A percentile compares a stretch with the other conserved stretches of the same genome.
Evolutionary conservation across 2,113 vertebrate species (phyloP).

Genomic region (Tenebrosternarchus preto): DNA sequence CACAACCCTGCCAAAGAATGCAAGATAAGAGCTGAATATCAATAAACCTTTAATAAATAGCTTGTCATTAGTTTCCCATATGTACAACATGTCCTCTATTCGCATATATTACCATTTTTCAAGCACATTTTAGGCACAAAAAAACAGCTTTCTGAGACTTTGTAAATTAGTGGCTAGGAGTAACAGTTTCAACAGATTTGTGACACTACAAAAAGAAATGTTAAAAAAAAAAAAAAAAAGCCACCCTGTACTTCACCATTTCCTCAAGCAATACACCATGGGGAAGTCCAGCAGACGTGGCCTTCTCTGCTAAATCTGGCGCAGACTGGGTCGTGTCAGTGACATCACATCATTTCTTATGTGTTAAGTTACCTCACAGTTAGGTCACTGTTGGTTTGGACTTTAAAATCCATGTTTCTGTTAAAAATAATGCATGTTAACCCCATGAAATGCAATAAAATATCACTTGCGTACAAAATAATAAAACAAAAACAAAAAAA

Average conservation of each 20-base stretch:
- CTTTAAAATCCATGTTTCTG: neutral
- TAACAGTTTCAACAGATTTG: conserved; percentile 7
- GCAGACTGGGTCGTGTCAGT: no score
- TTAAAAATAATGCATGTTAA: neutral
- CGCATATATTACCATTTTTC: conserved; percentile 55
- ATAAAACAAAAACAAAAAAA: conserved; percentile 23
- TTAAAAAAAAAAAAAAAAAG: conserved; percentile 56
- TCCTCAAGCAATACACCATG: neutral
- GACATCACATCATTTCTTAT: neutral
- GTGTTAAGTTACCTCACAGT: neutral
- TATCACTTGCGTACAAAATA: neutral
- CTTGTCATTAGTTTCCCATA: conserved; percentile 78
- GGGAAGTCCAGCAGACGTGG: no score
- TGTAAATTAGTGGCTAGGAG: conserved; percentile 33
- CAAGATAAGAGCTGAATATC: conserved; percentile 62
- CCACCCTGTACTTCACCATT: neutral
- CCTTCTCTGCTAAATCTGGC: no score
- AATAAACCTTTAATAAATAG: conserved; percentile 84
- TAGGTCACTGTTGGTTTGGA: neutral
- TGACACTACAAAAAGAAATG: neutral
- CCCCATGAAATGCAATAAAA: neutral
- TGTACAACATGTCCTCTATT: conserved; percentile 75
- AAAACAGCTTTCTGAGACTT: conserved; percentile 42
- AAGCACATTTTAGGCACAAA: conserved; percentile 38
- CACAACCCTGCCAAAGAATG: no score